A percentile compares a stretch with the other conserved stretches of the same genome.
Evolutionary conservation across 2,888 invertebrate species (phyloP).

Genomic region (Phortica magna): DNA sequence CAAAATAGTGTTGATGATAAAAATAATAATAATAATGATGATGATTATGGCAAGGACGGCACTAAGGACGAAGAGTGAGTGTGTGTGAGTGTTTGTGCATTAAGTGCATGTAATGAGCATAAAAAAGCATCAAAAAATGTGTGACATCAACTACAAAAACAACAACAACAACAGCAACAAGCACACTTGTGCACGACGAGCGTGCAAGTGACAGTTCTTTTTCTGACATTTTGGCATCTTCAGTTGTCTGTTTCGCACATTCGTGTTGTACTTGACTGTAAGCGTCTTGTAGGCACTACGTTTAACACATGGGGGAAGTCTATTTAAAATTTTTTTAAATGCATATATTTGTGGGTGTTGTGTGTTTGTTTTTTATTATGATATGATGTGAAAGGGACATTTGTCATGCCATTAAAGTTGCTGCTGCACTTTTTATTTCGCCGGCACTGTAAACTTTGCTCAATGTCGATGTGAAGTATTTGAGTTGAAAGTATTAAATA

Average conservation of each 20-base stretch:
- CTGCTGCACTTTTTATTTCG: neutral
- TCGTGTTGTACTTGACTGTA: neutral
- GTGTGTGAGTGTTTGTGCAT: slow-evolving; percentile 23
- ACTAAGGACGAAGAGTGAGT: slow-evolving; percentile 40
- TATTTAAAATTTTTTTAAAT: neutral
- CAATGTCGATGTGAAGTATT: neutral
- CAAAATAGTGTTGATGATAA: neutral
- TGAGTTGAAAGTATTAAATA: neutral
- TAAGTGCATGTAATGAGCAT: slow-evolving; percentile 27
- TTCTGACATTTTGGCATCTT: neutral
- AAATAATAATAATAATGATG: neutral
- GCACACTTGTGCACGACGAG: neutral
- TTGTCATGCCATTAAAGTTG: neutral
- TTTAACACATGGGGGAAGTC: no score
- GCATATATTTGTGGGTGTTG: neutral
- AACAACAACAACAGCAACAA: neutral
- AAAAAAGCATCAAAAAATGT: slow-evolving; percentile 21
- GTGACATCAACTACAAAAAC: neutral
- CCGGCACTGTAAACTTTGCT: neutral
- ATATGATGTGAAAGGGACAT: no score
- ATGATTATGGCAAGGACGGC: neutral
- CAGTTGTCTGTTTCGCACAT: neutral
- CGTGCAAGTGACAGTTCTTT: neutral
- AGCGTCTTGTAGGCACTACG: neutral
- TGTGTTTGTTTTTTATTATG: neutral